These are phyloP conservation scores for Stenolophus ochropezus DNA, from an alignment of 2,888 invertebrate genomes.

Conservation along the genomic window DNA sequence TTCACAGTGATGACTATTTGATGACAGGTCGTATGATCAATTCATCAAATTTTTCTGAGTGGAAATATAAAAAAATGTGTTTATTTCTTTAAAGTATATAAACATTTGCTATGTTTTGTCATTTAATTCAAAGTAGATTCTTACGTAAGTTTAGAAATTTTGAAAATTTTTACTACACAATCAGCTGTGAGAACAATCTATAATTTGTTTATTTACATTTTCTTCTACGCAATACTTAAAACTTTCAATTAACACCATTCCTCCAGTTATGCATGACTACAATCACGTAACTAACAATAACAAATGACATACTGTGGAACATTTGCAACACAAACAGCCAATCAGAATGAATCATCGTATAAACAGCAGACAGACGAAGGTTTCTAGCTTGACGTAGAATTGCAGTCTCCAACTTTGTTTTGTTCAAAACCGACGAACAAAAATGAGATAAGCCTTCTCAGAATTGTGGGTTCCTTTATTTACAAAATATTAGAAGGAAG, in stretches of 20 bases:
- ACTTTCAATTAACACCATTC: background rate
- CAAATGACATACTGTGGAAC: background rate
- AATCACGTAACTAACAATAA: constrained; percentile 18
- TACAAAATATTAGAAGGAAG: background rate
- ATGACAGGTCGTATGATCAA: background rate
- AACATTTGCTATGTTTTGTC: no score
- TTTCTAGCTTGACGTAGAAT: constrained; percentile 38
- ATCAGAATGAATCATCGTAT: constrained; percentile 30
- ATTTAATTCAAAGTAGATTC: no score
- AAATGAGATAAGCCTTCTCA: background rate
- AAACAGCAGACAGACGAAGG: constrained; percentile 13
- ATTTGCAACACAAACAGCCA: constrained; percentile 25
- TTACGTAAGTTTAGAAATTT: no score
- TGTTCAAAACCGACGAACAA: background rate
- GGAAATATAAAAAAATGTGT: background rate
- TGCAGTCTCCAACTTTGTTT: constrained; percentile 2
- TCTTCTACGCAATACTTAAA: background rate
- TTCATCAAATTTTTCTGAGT: background rate
- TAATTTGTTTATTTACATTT: background rate
- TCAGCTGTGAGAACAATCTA: no score
- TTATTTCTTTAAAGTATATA: background rate
- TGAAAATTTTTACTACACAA: no score
- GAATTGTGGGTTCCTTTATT: background rate
- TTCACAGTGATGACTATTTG: background rate
- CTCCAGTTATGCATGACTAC: background rate